Conservation (phyloP, 37 sponge, comb jelly and placozoan genomes). For the Agelas oroides region DNA sequence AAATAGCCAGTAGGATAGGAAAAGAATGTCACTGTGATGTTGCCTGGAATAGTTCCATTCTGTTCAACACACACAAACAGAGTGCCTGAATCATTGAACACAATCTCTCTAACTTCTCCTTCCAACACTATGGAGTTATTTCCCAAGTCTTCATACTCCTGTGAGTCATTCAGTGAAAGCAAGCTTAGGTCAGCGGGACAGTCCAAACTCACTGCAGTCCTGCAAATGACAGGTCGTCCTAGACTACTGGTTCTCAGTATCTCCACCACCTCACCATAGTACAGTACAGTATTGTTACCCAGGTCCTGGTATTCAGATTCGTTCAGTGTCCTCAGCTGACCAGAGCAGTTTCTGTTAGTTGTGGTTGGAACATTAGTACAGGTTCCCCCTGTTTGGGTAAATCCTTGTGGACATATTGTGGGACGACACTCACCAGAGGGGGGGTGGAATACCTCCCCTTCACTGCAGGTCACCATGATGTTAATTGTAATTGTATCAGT, state of each 20-base stretch:
- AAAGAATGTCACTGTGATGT: not conserved
- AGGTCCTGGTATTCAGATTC: conserved; percentile 20
- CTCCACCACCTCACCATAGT: too few species aligned
- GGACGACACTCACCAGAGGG: conserved; percentile 18
- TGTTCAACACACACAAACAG: conserved; percentile 26
- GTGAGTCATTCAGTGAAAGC: too few species aligned
- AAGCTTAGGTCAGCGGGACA: too few species aligned
- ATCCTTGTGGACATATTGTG: conserved; percentile 23
- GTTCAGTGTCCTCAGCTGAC: not conserved
- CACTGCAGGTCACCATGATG: not conserved
- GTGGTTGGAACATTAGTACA: too few species aligned
- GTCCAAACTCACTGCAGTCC: too few species aligned
- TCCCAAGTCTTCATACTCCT: too few species aligned
- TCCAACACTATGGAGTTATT: not conserved
- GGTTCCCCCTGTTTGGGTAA: not conserved
- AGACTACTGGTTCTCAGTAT: too few species aligned
- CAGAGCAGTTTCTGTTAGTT: conserved; percentile 1
- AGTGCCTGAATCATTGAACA: not conserved
- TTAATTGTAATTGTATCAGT: not conserved
- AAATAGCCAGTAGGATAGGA: conserved; percentile 14
- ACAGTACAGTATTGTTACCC: conserved; percentile 11
- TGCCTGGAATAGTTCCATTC: conserved; percentile 5
- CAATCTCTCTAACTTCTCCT: conserved; percentile 1
- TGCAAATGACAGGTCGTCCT: too few species aligned
- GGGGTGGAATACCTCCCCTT: not conserved